phyloP scores from a whole-genome alignment of 2,113 vertebrate genomes.

The Callipepla californica region DNA sequence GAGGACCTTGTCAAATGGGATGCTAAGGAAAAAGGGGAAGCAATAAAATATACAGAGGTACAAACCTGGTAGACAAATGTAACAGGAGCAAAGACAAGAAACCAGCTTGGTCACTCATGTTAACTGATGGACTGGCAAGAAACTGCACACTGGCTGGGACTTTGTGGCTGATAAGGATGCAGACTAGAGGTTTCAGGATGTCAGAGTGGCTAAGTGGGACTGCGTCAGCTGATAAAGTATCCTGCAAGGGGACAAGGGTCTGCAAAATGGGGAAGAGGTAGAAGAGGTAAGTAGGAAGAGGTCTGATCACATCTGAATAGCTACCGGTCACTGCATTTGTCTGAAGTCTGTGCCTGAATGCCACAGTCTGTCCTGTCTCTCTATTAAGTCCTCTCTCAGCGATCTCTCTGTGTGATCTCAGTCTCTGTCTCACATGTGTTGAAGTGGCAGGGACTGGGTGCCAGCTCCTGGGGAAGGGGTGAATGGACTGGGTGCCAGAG shows the following conservation, averaged over 20 bases:
- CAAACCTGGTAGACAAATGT: neutral
- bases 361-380: neutral
- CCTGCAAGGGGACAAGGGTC: neutral
- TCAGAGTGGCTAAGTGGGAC: neutral
- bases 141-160: neutral
- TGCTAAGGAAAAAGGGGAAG: neutral
- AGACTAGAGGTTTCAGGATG: rapidly evolving
- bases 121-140: neutral
- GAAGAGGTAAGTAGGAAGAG: neutral
- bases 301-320: rapidly evolving
- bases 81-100: neutral
- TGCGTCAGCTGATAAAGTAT: neutral
- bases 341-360: neutral
- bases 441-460: neutral
- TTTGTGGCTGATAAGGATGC: neutral
- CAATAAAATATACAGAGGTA: neutral
- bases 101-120: neutral
- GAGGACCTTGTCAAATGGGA: neutral
- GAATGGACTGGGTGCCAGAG: neutral
- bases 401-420: neutral
- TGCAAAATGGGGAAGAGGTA: neutral
- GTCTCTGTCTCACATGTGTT: rapidly evolving
- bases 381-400: neutral
- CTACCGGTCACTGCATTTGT: rapidly evolving
- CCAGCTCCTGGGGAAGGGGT: rapidly evolving